Conservation (phyloP, 2,888 invertebrate species). For the Sericinus montela region DNA sequence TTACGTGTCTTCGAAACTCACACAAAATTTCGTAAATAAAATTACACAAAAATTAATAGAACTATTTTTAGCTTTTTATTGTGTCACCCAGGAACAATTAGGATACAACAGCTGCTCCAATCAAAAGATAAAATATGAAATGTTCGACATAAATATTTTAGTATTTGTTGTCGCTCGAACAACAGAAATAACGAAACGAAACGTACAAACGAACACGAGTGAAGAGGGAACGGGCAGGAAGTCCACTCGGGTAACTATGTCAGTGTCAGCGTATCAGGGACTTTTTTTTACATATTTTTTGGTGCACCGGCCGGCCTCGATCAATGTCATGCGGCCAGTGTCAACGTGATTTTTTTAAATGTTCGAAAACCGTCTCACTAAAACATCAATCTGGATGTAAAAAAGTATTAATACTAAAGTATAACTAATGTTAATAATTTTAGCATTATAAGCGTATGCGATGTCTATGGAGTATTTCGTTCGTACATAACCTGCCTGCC, state of each 20-base stretch:
- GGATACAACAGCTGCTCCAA: not conserved
- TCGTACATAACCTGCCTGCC: too few relatives aligned
- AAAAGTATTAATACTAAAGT: too few relatives aligned
- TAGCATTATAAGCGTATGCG: too few relatives aligned
- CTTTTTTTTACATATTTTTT: constrained; percentile 31
- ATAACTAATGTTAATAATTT: too few relatives aligned
- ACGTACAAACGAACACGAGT: constrained; percentile 2
- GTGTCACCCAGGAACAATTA: not conserved
- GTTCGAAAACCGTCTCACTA: constrained; percentile 15
- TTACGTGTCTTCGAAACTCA: too few relatives aligned
- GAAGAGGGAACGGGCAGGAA: constrained; percentile 42
- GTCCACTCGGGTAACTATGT: constrained; percentile 58
- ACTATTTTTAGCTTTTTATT: too few relatives aligned
- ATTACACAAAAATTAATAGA: too few relatives aligned
- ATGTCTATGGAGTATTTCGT: too few relatives aligned
- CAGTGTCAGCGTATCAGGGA: constrained; percentile 63
- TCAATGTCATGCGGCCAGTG: constrained; percentile 28
- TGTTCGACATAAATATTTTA: constrained; percentile 5
- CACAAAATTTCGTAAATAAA: too few relatives aligned
- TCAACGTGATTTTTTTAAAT: constrained; percentile 17
- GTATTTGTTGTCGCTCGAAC: constrained; percentile 3
- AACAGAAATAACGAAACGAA: constrained; percentile 34
- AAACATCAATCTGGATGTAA: not conserved
- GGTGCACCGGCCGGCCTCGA: constrained; percentile 23
- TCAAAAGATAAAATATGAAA: not conserved